These are phyloP conservation scores for Dasysyrphus albostriatus DNA, from an alignment of 2,888 invertebrate species.

Conservation along the genomic window DNA sequence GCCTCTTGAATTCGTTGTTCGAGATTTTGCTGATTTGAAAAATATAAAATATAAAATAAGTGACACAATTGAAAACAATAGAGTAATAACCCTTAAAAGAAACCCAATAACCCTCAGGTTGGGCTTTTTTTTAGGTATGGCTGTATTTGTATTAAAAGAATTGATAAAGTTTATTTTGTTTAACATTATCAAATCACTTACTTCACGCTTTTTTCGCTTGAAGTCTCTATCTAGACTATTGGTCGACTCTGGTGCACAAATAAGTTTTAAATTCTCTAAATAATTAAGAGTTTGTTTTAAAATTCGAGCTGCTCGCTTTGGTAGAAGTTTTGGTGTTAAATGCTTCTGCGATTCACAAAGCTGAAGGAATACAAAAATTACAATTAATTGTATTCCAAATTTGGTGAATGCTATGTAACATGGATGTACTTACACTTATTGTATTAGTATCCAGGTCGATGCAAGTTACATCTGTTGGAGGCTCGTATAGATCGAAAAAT, in stretches of 20 bases:
- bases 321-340: slow-evolving; percentile 91
- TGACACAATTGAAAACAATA: too few species aligned
- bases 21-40: slow-evolving; percentile 87
- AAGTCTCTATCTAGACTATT: slow-evolving; percentile 93
- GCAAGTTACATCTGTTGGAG: slow-evolving; percentile 98
- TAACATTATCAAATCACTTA: slow-evolving; percentile 58
- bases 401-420: background rate
- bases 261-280: slow-evolving; percentile 88
- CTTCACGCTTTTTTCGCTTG: slow-evolving; percentile 90
- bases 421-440: slow-evolving; percentile 88
- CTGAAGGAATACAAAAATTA: slow-evolving; percentile 80
- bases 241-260: slow-evolving; percentile 84
- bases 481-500: slow-evolving; percentile 98
- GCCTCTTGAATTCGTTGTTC: slow-evolving; percentile 98
- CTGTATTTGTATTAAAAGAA: background rate
- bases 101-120: background rate
- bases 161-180: background rate
- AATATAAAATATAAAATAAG: background rate
- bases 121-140: background rate
- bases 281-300: slow-evolving; percentile 91
- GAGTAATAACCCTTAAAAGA: background rate
- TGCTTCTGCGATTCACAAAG: slow-evolving; percentile 95
- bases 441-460: slow-evolving; percentile 99
- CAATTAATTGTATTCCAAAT: background rate
- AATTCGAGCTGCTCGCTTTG: slow-evolving; percentile 93